These are phyloP conservation scores for Lasioglossum lativentre DNA, from an alignment of 2,888 invertebrate species.

Conservation along the genomic window DNA sequence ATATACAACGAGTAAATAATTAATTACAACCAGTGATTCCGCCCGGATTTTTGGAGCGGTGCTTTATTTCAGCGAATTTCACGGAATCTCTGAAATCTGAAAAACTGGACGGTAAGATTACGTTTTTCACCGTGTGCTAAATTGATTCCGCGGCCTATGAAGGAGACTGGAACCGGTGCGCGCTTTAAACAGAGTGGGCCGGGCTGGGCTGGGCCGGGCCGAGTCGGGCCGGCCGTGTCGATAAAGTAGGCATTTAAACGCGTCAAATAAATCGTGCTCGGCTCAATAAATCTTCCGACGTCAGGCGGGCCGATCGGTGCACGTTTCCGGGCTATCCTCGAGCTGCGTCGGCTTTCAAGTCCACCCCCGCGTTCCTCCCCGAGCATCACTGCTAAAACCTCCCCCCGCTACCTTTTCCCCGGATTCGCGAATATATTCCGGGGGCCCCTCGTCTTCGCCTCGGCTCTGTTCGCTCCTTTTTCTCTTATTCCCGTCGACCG, in stretches of 20 bases:
- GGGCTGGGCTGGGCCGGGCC: slow-evolving; percentile 7
- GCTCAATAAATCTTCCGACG: slow-evolving; percentile 75
- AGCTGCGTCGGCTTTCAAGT: slow-evolving; percentile 10
- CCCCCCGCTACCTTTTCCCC: slow-evolving; percentile 45
- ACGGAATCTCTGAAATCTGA: slow-evolving; percentile 46
- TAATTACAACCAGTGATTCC: not conserved
- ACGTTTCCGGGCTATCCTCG: slow-evolving; percentile 44
- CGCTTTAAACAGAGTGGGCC: slow-evolving; percentile 49
- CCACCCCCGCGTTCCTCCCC: slow-evolving; percentile 24
- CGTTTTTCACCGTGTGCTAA: slow-evolving; percentile 39
- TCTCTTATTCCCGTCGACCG: slow-evolving; percentile 62
- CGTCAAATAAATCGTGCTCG: slow-evolving; percentile 77
- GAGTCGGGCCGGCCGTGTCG: slow-evolving; percentile 55
- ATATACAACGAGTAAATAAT: not conserved
- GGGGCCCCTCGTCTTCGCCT: slow-evolving; percentile 3
- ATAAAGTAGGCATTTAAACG: slow-evolving; percentile 80
- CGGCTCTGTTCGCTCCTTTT: slow-evolving; percentile 38
- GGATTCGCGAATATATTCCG: slow-evolving; percentile 41
- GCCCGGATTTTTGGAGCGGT: not conserved
- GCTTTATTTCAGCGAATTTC: slow-evolving; percentile 19
- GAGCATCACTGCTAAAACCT: slow-evolving; percentile 50
- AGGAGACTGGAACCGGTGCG: slow-evolving; percentile 5
- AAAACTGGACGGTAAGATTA: slow-evolving; percentile 38
- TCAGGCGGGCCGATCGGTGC: slow-evolving; percentile 68
- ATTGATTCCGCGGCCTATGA: slow-evolving; percentile 41